Conservation (phyloP, 2,113 vertebrate species). For the Coracopsis vasa region DNA sequence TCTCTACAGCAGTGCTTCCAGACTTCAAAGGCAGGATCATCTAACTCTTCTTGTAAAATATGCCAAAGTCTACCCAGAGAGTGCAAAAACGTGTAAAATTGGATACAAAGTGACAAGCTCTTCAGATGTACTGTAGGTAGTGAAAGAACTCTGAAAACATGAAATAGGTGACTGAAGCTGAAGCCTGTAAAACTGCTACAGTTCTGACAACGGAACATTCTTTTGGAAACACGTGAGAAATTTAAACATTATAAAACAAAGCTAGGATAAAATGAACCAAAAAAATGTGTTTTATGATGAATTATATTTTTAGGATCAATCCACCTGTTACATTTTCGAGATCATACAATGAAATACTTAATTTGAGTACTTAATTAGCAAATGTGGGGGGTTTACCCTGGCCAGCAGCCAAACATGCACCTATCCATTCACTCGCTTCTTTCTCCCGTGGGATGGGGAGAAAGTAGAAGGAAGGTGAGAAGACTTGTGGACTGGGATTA, state of each 20-base stretch:
- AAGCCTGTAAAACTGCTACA: neutral
- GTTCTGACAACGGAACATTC: conserved; percentile 13
- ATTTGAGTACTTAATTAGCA: neutral
- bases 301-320: neutral
- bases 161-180: conserved; percentile 13
- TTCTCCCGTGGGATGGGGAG: accelerated
- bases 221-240: conserved; percentile 18
- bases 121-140: conserved; percentile 21
- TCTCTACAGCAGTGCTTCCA: neutral
- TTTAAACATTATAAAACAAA: neutral
- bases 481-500: neutral
- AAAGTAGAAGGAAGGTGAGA: neutral
- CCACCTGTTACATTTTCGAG: neutral
- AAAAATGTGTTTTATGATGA: neutral
- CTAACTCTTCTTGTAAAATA: conserved; percentile 37
- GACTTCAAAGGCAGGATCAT: conserved; percentile 30
- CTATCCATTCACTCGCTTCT: neutral
- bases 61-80: conserved; percentile 26
- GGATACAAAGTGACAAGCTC: conserved; percentile 47
- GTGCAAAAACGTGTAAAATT: conserved; percentile 46
- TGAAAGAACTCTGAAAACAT: conserved; percentile 39
- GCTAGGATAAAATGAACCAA: neutral
- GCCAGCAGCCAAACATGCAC: neutral
- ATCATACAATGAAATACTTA: neutral
- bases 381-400: neutral